Evolutionary conservation across 2,888 invertebrate species (phyloP).

Genomic region (Eremobia ochroleuca): DNA sequence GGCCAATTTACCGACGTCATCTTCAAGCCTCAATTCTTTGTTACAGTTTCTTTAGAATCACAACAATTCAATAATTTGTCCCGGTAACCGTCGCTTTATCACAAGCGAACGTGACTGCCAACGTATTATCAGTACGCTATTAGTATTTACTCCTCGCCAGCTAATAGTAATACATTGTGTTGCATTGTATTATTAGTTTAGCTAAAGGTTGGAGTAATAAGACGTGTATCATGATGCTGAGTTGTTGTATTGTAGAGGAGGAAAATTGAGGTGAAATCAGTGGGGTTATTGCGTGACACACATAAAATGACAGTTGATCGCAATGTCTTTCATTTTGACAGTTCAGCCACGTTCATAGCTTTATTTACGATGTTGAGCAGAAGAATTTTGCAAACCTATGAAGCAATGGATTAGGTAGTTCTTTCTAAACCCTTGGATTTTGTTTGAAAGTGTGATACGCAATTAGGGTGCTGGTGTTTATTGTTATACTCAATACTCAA

Average conservation of each 20-base stretch:
- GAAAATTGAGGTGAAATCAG: not conserved
- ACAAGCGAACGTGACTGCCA: conserved; percentile 43
- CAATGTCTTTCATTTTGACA: not conserved
- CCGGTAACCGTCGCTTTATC: conserved; percentile 26
- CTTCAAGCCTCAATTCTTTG: conserved; percentile 6
- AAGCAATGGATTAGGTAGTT: not conserved
- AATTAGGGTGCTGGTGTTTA: not conserved
- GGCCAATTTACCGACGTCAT: not conserved
- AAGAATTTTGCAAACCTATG: not conserved
- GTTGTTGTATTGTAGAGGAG: not conserved
- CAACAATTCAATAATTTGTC: conserved; percentile 44
- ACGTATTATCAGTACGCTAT: conserved; percentile 32
- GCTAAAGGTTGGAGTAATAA: conserved; percentile 22
- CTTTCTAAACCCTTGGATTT: not conserved
- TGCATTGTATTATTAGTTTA: conserved; percentile 20
- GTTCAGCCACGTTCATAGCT: not conserved
- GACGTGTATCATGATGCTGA: conserved; percentile 15
- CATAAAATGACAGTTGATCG: too few species aligned
- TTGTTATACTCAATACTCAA: too few species aligned
- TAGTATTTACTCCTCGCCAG: conserved; percentile 28
- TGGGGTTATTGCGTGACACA: too few species aligned
- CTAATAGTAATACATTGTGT: conserved; percentile 37
- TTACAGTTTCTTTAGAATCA: conserved; percentile 9
- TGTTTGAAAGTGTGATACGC: not conserved
- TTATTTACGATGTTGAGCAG: not conserved